A percentile compares a stretch with the other conserved stretches of the same genome.
phyloP scores from a whole-genome alignment of 2,888 invertebrate genomes.

The Meiosimyza decipiens region DNA sequence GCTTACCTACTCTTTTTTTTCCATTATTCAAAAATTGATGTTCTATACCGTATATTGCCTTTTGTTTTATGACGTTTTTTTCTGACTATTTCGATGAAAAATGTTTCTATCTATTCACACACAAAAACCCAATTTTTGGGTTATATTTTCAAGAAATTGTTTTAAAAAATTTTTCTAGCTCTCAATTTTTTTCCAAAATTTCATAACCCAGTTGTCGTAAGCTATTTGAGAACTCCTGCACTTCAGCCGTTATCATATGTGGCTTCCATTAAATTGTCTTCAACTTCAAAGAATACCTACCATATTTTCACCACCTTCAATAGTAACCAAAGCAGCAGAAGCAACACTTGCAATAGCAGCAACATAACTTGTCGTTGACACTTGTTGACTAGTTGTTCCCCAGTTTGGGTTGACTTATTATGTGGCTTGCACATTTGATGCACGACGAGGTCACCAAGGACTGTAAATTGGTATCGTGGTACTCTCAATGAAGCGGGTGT shows the following conservation, averaged over 20 bases:
- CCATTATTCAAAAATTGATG: no score
- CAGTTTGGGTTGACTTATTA: constrained; percentile 1
- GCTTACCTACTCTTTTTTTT: no score
- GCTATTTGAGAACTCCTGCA: constrained; percentile 24
- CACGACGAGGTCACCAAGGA: constrained; percentile 1
- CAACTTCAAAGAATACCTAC: neutral
- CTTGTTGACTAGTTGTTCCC: constrained; percentile 6
- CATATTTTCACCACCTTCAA: neutral
- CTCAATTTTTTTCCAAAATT: no score
- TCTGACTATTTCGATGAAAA: no score
- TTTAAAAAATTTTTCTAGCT: no score
- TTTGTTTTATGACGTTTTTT: no score
- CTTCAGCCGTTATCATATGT: constrained; percentile 15
- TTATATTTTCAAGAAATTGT: no score
- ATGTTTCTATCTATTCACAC: no score
- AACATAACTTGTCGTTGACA: neutral
- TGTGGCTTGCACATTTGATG: neutral
- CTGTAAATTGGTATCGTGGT: neutral
- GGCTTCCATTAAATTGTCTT: neutral
- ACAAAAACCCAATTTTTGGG: no score
- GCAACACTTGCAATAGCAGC: neutral
- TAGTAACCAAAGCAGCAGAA: neutral
- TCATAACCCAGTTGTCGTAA: no score
- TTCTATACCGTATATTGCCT: no score
- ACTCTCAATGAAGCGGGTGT: neutral